A percentile compares a stretch with the other conserved stretches of the same genome.
Conservation (phyloP, 2,797 vertebrate genomes). For the Chloroceryle amazona region DNA sequence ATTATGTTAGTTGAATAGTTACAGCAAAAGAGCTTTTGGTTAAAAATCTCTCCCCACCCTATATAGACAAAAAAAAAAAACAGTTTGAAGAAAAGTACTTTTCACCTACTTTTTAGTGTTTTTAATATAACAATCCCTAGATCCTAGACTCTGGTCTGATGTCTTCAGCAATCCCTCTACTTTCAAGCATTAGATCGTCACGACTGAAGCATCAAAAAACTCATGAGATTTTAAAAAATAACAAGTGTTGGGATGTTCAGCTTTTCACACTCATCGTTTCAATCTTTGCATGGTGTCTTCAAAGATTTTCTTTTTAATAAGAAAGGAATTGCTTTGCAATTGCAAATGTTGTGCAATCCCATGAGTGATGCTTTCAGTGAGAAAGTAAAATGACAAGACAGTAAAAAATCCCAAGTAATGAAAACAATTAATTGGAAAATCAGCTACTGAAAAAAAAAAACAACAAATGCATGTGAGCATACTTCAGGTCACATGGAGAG, state of each 20-base stretch:
- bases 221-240: neutral
- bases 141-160: neutral
- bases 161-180: neutral
- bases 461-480: neutral
- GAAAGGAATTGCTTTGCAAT: neutral
- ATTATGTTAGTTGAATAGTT: neutral
- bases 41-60: neutral
- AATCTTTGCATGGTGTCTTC: neutral
- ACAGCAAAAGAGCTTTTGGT: neutral
- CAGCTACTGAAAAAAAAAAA: neutral
- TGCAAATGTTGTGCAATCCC: neutral
- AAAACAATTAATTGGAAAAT: neutral
- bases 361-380: neutral
- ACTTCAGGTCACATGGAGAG: neutral
- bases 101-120: neutral
- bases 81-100: neutral
- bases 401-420: neutral
- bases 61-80: neutral
- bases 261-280: neutral
- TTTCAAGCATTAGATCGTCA: neutral
- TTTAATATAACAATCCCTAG: neutral
- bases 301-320: constrained; percentile 20
- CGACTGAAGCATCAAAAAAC: neutral
- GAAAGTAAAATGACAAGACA: neutral
- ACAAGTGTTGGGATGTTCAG: neutral